phyloP scores from a whole-genome alignment of 2,797 vertebrate species.

The Liasis olivaceus region DNA sequence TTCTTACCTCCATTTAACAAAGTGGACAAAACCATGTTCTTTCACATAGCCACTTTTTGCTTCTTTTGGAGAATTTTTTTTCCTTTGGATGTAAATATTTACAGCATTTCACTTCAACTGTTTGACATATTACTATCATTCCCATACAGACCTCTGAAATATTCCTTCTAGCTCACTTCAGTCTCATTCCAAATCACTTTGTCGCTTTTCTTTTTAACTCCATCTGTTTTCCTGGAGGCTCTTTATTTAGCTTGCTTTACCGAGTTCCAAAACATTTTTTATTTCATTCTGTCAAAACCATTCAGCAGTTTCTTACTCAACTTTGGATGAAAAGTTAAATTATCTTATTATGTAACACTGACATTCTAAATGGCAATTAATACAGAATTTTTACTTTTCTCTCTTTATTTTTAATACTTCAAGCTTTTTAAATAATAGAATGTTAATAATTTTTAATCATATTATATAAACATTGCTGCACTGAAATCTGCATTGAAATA shows the following conservation, averaged over 20 bases:
- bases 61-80: neutral
- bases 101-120: neutral
- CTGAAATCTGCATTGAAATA: neutral
- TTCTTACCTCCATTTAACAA: neutral
- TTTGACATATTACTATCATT: neutral
- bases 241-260: neutral
- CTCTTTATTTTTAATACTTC: neutral
- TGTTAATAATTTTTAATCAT: neutral
- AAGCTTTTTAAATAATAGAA: neutral
- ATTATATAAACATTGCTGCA: neutral
- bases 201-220: neutral
- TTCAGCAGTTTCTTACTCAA: neutral
- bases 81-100: neutral
- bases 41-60: neutral
- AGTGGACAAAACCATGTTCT: neutral
- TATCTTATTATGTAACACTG: neutral
- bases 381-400: neutral
- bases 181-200: neutral
- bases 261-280: neutral
- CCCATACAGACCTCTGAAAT: neutral
- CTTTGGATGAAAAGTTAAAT: neutral
- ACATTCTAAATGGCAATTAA: neutral
- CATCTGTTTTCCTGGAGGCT: neutral
- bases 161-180: neutral
- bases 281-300: neutral